phyloP scores from a whole-genome alignment of 2,797 vertebrate species.

The Neomorphus geoffroyi region DNA sequence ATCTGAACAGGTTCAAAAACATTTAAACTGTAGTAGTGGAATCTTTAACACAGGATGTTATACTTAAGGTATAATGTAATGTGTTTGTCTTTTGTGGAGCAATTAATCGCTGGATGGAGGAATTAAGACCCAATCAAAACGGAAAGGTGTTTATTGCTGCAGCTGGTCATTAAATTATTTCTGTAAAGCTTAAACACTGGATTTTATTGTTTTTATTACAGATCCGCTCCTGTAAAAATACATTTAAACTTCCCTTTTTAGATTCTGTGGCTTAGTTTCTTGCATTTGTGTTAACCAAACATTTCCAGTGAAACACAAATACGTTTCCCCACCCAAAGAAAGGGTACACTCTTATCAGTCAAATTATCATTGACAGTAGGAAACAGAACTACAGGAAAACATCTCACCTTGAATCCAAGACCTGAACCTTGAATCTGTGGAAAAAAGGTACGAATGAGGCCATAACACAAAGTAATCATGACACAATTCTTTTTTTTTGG shows the following conservation, averaged over 20 bases:
- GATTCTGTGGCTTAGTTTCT: conserved; percentile 47
- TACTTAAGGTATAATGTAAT: conserved; percentile 59
- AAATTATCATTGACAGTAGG: neutral
- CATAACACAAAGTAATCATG: neutral
- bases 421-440: neutral
- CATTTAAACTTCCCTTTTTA: conserved; percentile 62
- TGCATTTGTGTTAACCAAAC: conserved; percentile 58
- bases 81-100: conserved; percentile 58
- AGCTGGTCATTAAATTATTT: conserved; percentile 69
- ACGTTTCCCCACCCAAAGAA: neutral
- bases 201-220: conserved; percentile 66
- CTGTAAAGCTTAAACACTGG: conserved; percentile 61
- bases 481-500: neutral
- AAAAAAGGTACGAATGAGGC: neutral
- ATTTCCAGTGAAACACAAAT: conserved; percentile 19
- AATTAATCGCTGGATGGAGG: conserved; percentile 56
- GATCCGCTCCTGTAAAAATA: conserved; percentile 60
- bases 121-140: conserved; percentile 66
- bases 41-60: conserved; percentile 69
- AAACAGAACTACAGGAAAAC: neutral
- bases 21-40: conserved; percentile 28
- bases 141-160: conserved; percentile 65
- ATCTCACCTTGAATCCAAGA: neutral
- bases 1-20: conserved; percentile 30
- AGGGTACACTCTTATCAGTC: neutral